These are phyloP conservation scores for Meleagris gallopavo DNA, from an alignment of 2,113 vertebrate species.

Conservation along the genomic window DNA sequence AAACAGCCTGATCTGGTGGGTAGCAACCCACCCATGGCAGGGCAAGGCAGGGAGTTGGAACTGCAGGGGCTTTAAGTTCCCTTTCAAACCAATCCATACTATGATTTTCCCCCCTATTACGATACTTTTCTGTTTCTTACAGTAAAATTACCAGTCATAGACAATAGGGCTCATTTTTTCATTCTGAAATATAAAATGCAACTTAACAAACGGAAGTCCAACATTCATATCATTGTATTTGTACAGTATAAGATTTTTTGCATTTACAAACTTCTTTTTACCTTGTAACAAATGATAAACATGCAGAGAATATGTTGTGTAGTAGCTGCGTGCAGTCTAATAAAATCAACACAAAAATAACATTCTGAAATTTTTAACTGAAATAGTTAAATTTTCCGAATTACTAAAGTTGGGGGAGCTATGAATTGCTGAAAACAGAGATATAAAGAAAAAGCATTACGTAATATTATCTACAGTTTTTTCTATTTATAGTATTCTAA, in stretches of 20 bases:
- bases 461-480: accelerated
- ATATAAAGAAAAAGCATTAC: background rate
- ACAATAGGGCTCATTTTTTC: background rate
- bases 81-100: background rate
- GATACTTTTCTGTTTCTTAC: background rate
- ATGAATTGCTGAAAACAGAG: background rate
- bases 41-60: background rate
- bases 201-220: background rate
- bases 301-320: background rate
- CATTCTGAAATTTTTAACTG: background rate
- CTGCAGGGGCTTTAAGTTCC: background rate
- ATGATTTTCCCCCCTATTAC: background rate
- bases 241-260: background rate
- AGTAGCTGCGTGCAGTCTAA: background rate
- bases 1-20: background rate
- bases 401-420: background rate
- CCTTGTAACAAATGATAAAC: background rate
- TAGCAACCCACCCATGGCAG: background rate
- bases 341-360: background rate
- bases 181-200: background rate
- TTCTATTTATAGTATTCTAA: background rate
- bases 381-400: background rate
- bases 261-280: background rate
- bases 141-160: background rate
- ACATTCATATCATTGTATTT: background rate